phyloP scores from a whole-genome alignment of 2,797 vertebrate species.

The Sorex maritimensis region DNA sequence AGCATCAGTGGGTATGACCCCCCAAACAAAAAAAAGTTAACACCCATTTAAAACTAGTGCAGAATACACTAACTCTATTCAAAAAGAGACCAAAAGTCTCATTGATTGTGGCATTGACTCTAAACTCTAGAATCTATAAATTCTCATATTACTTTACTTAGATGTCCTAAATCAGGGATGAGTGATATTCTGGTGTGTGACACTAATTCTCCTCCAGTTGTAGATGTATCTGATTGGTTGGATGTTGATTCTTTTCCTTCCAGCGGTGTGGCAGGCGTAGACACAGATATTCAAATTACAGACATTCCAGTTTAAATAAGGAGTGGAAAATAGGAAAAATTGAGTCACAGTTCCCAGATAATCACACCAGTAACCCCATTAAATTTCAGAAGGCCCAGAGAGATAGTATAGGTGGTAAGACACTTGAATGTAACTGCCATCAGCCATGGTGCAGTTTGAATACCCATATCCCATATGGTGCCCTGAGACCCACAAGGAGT shows the following conservation, averaged over 20 bases:
- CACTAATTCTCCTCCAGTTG: slow-evolving; percentile 25
- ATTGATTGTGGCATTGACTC: not conserved
- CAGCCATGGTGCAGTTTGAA: too few relatives aligned
- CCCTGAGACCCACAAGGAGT: too few relatives aligned
- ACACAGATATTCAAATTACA: slow-evolving; percentile 6
- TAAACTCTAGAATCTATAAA: slow-evolving; percentile 3
- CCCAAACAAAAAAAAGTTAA: too few relatives aligned
- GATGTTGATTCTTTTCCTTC: slow-evolving; percentile 13
- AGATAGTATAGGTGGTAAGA: too few relatives aligned
- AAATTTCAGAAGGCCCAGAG: slow-evolving; percentile 2
- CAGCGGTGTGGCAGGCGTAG: not conserved
- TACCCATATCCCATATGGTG: too few relatives aligned
- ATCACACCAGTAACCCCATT: slow-evolving; percentile 30
- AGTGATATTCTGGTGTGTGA: slow-evolving; percentile 28
- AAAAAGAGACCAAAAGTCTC: slow-evolving; percentile 24
- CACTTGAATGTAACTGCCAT: too few relatives aligned
- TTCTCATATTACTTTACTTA: slow-evolving; percentile 22
- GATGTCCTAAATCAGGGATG: slow-evolving; percentile 41
- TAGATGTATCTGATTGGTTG: not conserved
- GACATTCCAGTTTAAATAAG: slow-evolving; percentile 21
- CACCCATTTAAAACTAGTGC: not conserved
- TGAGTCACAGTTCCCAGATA: not conserved
- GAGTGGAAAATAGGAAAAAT: slow-evolving; percentile 1
- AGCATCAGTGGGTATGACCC: too few relatives aligned
- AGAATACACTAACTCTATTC: not conserved